Evolutionary conservation across 1,140 invertebrate species (phyloP), one percentile per base, ranked within the genome.

Genomic region (Drosophila pachea): DNA sequence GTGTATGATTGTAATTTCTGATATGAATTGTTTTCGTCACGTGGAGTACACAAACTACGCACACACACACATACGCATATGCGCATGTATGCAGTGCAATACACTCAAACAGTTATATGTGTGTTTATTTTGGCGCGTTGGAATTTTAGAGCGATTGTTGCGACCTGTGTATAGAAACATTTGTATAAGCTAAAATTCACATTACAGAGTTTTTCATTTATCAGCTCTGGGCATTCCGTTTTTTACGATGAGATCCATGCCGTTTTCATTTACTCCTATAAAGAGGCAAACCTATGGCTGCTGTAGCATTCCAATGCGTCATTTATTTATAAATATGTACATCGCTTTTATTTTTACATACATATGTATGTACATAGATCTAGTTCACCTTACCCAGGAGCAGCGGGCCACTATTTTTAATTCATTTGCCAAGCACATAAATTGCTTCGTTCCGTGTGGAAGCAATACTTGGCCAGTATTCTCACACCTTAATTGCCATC

Each of bases 1-100:
- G 52, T 56, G 45, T 38, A 16, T 29, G 40, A 47, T 50, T 72
- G 53, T 63, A 68, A 55, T 66, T 66, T 58, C n/a, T 67, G 72
- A 69, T 78, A 79, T 68, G 62, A 16, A 58, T 59, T 75, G 65
- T 62, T 83, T 52, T 79, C 76, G 64, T 84, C 81, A 79, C 79
- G 73, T 86, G 79, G 79, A 67, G 36, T 54, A 32, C 49, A 58
- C 47, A 14, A 55, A 36, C 6, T 40, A 65, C 49, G 36, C 29
- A 50, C 6, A 49, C n/a, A 49, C 31, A 9, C 38, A 29, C 62
- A 35, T 35, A 45, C 35, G 47, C 36, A 36, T 35, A 31, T 49
- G 40, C 12, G n/a, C n/a, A 33, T 12, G 53, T 35, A 12, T 47
- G 4, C 59, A 58, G 11, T 8, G 43, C 33, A 35, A 29, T 7